Base-by-base conservation (phyloP, 2,888 invertebrate species). In the Cybosia mesomella region DNA sequence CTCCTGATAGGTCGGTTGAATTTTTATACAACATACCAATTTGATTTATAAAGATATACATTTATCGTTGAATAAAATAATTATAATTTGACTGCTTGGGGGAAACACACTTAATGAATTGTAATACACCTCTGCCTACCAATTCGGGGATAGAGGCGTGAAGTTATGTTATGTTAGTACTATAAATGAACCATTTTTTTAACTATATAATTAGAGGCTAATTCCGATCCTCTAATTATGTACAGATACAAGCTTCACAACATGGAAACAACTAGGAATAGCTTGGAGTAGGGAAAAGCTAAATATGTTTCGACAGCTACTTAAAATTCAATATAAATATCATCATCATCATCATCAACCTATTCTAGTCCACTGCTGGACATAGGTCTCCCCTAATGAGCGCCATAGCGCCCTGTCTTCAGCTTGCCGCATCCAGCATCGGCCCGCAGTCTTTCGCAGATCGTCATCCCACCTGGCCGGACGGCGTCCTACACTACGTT, bases 1-100 rank as follows among this genome's bases (percentile, higher is more conserved):
- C 88, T 89, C 84, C 85, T 86, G 82, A 74, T 75, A 82, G 83
- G 72, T 85, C 85, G 83, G 84, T 90, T 88, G 86, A 89, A 88
- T 76, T 87, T 88, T 84, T 82, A 86, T 81, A 88, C 86, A 82
- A 68, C 70, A 79, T 80, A 75, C 69, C 74, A 69, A 59, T 62
- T 66, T 55, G 21, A 18, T 24, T 24, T 0, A 24, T 53, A 43
- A 62, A 57, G 32, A 67, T 67, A 63, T 58, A 61, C 67, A 55
- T 53, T 58, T 53, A 61, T 59, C n/a, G 28, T 13, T 60, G 39
- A 11, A 53, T 0, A 43, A n/a, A 57, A n/a, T n/a, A n/a, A 36
- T 55, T 32, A 43, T 18, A 24, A 13, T 49, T 21, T 39, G 15
- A 28, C 1, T 8, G 15, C 4, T 39, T 24, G 24, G 39, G 24